Base-by-base conservation (phyloP, 2,113 vertebrate genomes). In the Elephas maximus region DNA sequence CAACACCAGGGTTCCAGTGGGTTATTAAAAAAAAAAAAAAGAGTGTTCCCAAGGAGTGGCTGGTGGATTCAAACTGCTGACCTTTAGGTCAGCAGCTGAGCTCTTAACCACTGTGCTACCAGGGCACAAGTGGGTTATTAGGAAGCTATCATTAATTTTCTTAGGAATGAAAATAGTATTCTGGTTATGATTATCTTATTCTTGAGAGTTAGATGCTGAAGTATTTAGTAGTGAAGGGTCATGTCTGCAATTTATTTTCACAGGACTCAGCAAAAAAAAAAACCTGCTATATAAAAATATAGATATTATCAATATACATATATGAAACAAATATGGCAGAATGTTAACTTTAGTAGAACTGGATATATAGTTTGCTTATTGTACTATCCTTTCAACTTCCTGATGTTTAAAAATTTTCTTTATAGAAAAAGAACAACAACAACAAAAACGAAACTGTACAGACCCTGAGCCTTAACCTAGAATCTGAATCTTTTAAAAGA, bases 351-450 rank as follows among this genome's bases (percentile, higher is more conserved):
- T 92, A 80, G 67, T 53, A 76, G 84, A 81, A 30, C 37, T 94
- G 48, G 6, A 37, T 44, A 80, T 79, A 94, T 48, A 23, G 33
- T 86, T 67, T 97, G 23, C 91, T 97, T 48, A 92, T 60, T 84
- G 17, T 14, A 76, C 41, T 60, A 44, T 69, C 18, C 6, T 88
- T 91, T 84, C 65, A 41, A 74, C 53, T 88, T 93, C 71, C 91
- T 93, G 4, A 33, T 88, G 14, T 80, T 92, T 73, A 28, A 77
- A 81, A 30, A 93, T 37, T 51, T 33, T 95, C 57, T 76, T 74
- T 71, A 41, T 89, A 85, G 37, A 81, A 84, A 92, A 73, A 84
- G 89, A 73, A 57, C 53, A 57, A 62, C 60, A 62, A 33, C 24
- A 67, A 67, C 28, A 67, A 67, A 67, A 67, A 65, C 63, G 8